Base-by-base conservation (phyloP, 2,888 invertebrate species). In the Cataglyphis albicans region DNA sequence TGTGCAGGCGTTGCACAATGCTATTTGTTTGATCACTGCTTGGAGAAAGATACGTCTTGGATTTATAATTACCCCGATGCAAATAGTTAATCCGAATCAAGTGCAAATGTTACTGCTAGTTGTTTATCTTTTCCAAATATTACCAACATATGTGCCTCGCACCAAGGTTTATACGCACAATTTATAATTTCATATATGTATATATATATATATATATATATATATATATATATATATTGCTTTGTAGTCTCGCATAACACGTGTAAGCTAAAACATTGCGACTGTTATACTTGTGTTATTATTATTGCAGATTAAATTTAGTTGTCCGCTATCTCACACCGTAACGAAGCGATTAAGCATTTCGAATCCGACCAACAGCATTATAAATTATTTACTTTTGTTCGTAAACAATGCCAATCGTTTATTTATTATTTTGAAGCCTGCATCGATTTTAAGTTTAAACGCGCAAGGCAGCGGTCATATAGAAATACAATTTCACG, bases 61-160 rank as follows among this genome's bases (percentile, higher is more conserved):
- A 87, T 96, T 96, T 90, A 95, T 96, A 5, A 88, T 96, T 65
- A 93, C 90, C 21, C 96, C 96, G 25, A 93, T 92, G 70, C 95
- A 96, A 84, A 95, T 97, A 81, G 91, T 95, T 1, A 75, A 95
- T 32, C 96, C 96, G 0, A 96, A 96, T 92, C 94, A 95, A 84
- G 92, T 96, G 59, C 95, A 96, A 87, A 96, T 96, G 95, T 83
- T 96, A 21, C 96, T 97, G 94, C 92, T 96, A 65, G 95, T 96
- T 0, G 93, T 95, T 44, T 95, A 96, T 92, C 93, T 97, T 32
- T 96, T 96, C 89, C 95, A 95, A 7, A 94, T 95, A 7, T 92
- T 97, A 52, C 96, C 96, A 3, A 95, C 95, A 92, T 96, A 92
- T n/a, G 72, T 86, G 48, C 89, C 92, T 12, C 89, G 82, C 52